These are phyloP conservation scores for Styela clava DNA, from an alignment of 23 tunicate genomes.

Conservation along the genomic window DNA sequence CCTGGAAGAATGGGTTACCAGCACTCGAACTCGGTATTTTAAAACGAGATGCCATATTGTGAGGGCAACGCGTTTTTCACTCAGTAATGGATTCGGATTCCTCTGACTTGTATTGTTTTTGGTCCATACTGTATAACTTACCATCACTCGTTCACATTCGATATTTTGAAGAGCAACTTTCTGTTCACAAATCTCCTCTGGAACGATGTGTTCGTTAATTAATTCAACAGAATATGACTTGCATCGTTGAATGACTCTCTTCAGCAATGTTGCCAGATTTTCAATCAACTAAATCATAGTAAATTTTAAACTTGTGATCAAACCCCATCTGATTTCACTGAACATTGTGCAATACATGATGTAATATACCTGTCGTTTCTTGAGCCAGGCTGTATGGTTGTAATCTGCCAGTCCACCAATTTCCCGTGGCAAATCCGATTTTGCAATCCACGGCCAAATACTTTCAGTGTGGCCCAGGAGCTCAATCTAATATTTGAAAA, in stretches of 20 bases:
- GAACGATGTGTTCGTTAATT: not conserved
- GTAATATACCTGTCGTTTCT: slow-evolving; percentile 7
- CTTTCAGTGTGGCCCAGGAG: not conserved
- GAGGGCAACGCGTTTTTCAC: too few relatives aligned
- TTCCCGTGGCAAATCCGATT: not conserved
- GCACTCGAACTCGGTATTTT: too few relatives aligned
- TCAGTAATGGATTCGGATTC: too few relatives aligned
- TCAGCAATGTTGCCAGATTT: not conserved
- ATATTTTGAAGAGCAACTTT: not conserved
- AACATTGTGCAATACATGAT: too few relatives aligned
- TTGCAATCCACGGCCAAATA: not conserved
- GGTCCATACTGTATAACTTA: too few relatives aligned
- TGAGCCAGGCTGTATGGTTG: not conserved
- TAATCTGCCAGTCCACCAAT: slow-evolving; percentile 1
- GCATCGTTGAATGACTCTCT: slow-evolving; percentile 4
- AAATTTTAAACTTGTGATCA: not conserved
- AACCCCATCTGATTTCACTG: too few relatives aligned
- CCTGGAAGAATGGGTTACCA: too few relatives aligned
- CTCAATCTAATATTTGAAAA: not conserved
- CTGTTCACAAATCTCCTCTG: not conserved
- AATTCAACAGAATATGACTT: not conserved
- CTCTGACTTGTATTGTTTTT: too few relatives aligned
- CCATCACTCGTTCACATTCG: slow-evolving; percentile 6
- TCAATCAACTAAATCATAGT: slow-evolving; percentile 1
- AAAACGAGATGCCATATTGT: too few relatives aligned